phyloP scores from a whole-genome alignment of 2,113 vertebrate genomes.

The Urocolius indicus region DNA sequence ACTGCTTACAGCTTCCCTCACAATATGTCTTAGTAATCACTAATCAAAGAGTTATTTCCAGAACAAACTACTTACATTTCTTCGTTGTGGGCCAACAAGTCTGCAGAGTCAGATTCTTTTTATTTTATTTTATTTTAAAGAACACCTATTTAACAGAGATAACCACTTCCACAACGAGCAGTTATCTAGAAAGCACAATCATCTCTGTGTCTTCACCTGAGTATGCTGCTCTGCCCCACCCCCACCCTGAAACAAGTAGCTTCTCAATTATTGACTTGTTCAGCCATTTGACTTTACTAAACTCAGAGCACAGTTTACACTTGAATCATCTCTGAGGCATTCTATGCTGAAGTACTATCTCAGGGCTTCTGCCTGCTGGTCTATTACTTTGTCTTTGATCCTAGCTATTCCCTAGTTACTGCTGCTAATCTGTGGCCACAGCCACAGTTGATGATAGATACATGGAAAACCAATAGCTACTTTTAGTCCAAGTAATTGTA shows the following conservation, averaged over 20 bases:
- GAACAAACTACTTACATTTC: neutral
- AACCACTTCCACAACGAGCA: neutral
- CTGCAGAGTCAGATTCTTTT: neutral
- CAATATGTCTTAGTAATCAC: neutral
- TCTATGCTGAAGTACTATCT: neutral
- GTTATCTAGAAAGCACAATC: neutral
- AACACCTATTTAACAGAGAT: neutral
- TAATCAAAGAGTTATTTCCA: conserved; percentile 12
- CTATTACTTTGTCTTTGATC: neutral
- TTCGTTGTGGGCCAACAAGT: neutral
- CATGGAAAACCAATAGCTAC: neutral
- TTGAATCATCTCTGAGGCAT: neutral
- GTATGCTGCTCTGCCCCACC: neutral
- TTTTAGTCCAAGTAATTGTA: neutral
- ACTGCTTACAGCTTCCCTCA: neutral
- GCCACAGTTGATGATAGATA: neutral
- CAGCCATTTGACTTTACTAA: neutral
- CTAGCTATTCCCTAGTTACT: neutral
- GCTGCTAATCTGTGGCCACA: neutral
- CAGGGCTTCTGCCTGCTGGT: neutral
- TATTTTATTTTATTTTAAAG: neutral
- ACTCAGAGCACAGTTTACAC: neutral
- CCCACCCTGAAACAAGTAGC: neutral
- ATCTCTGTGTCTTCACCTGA: neutral
- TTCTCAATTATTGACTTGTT: neutral